Conservation (phyloP, 2,797 vertebrate genomes). For the Amblyopsis hoosieri region DNA sequence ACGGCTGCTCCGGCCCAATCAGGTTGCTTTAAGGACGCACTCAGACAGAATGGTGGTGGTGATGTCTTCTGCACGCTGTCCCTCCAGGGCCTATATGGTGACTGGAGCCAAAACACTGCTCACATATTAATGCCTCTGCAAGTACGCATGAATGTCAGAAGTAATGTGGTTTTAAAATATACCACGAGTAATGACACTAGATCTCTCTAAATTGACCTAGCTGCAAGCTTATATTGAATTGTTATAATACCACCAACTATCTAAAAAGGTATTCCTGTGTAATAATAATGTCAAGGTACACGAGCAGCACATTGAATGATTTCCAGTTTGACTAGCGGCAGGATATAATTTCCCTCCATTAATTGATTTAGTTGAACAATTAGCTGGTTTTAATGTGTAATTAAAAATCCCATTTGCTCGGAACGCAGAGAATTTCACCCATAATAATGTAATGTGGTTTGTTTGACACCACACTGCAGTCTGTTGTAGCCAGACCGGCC, state of each 20-base stretch:
- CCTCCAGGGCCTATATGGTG: too few relatives aligned
- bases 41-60: too few relatives aligned
- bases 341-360: constrained; percentile 39
- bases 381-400: constrained; percentile 46
- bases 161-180: too few relatives aligned
- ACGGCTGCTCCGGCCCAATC: too few relatives aligned
- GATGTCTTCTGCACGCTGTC: too few relatives aligned
- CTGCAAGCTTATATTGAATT: too few relatives aligned
- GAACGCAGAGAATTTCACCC: constrained; percentile 49
- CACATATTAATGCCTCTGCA: too few relatives aligned
- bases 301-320: background rate
- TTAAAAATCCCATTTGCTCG: constrained; percentile 46
- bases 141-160: too few relatives aligned
- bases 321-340: constrained; percentile 13
- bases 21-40: too few relatives aligned
- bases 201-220: too few relatives aligned
- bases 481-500: background rate
- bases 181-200: too few relatives aligned
- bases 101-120: too few relatives aligned
- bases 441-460: constrained; percentile 26
- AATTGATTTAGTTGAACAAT: constrained; percentile 52
- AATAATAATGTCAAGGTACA: constrained; percentile 14
- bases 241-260: background rate
- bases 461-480: constrained; percentile 15
- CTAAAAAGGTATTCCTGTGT: background rate